Base-by-base conservation (phyloP, 2,797 vertebrate genomes). In the Pygocentrus nattereri region DNA sequence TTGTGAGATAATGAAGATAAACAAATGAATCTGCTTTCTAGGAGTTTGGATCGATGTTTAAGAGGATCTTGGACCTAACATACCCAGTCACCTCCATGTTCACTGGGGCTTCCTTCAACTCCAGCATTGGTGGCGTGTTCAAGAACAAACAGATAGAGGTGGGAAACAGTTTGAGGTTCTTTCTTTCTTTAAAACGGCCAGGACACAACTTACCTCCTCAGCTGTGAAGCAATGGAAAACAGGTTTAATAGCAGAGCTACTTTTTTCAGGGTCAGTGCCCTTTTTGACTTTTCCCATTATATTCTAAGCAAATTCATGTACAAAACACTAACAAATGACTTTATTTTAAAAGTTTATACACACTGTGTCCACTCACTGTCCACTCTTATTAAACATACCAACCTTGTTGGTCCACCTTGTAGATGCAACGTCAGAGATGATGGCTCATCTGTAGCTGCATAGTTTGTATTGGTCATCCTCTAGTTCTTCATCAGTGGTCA, bases 21-120 rank as follows among this genome's bases (percentile, higher is more conserved):
- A 58, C 2, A n/a, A n/a, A n/a, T n/a, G 7, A 1, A 30, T 3
- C 4, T 72, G 30, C 34, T 72, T 41, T 79, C 59, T 85, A 98
- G 97, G 95, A 94, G 3, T 97, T 97, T 95, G 97, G 94, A 0
- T 98, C 96, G 0, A 89, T 96, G 89, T 93, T 95, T 81, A 97
- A 95, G 91, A 95, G 95, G 18, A 91, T 97, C 38, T 88, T 97
- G 30, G 98, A 99, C 88, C 87, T 98, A 92, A 99, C 97, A 0
- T 98, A 98, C 83, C 97, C 98, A 0, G 93, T 97, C 80, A 99
- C 97, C 10, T 98, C 98, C 34, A 97, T 98, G 96, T 98, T 99
- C 89, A 97, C 97, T 1, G 96, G 97, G 69, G 95, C 96, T 0
- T 93, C 96, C 81, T 97, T 98, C 87, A 98, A 98, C 91, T 95